Conservation (phyloP, 2,797 vertebrate genomes). For the Malurus splendens region DNA sequence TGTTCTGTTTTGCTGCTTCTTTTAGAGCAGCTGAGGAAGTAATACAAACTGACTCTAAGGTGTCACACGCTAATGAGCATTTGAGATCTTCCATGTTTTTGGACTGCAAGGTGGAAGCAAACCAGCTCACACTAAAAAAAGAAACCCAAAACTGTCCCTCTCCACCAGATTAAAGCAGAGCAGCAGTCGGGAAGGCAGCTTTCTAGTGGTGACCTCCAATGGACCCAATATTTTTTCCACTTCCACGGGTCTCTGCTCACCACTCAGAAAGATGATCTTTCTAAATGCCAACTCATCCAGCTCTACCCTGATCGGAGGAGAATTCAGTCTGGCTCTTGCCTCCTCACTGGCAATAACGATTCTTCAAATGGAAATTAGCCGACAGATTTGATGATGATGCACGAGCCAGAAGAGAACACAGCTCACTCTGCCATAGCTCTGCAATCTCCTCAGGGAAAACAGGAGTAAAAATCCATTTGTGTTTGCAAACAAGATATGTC, state of each 20-base stretch:
- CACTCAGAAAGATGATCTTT: slow-evolving; percentile 18
- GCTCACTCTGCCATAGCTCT: slow-evolving; percentile 48
- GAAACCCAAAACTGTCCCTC: not conserved
- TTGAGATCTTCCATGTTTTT: not conserved
- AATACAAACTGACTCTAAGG: not conserved
- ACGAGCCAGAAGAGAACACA: slow-evolving; percentile 51
- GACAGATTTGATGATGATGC: slow-evolving; percentile 65
- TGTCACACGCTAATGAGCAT: not conserved
- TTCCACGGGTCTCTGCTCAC: not conserved
- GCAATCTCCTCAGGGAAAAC: slow-evolving; percentile 48
- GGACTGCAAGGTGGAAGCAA: not conserved
- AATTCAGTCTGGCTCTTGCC: slow-evolving; percentile 43
- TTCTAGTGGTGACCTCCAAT: not conserved
- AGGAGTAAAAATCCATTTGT: slow-evolving; percentile 65
- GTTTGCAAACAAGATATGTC: slow-evolving; percentile 66
- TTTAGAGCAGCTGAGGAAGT: not conserved
- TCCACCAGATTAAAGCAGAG: not conserved
- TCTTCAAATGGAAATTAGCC: slow-evolving; percentile 63
- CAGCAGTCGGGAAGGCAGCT: not conserved
- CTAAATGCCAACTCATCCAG: slow-evolving; percentile 20
- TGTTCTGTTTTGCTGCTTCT: not conserved
- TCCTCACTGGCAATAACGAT: slow-evolving; percentile 31
- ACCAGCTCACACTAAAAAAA: not conserved
- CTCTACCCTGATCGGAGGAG: not conserved
- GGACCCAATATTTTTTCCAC: not conserved